Percentiles rank a stretch among this genome's conserved stretches.
These are phyloP conservation scores for Pelusios castaneus DNA, from an alignment of 2,113 vertebrate genomes.

Conservation along the genomic window DNA sequence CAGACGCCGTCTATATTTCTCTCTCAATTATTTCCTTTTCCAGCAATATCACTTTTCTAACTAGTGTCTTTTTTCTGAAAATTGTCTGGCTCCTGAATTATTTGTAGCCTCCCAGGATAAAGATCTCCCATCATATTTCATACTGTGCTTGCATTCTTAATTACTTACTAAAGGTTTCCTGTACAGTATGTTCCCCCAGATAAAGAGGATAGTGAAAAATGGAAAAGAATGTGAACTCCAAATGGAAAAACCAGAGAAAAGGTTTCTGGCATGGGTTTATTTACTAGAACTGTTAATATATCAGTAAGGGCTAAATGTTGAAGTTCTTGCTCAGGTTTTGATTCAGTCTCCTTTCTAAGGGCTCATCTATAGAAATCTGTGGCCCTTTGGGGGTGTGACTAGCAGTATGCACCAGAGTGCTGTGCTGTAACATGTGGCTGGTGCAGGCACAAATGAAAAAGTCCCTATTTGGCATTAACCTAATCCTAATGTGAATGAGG, in stretches of 20 bases:
- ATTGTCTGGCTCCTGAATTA: neutral
- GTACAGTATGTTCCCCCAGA: neutral
- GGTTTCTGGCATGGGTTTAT: neutral
- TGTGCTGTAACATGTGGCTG: neutral
- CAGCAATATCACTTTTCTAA: neutral
- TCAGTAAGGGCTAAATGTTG: neutral
- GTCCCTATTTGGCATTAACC: neutral
- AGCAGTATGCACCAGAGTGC: neutral
- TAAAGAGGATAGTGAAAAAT: neutral
- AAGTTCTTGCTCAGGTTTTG: neutral
- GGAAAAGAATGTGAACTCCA: neutral
- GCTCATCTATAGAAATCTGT: neutral
- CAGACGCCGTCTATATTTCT: neutral
- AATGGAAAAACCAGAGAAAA: neutral
- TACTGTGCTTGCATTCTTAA: neutral
- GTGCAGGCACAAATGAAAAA: neutral
- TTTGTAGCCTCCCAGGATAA: neutral
- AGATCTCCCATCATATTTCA: neutral
- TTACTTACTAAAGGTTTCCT: neutral
- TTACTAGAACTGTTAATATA: neutral
- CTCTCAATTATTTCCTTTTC: neutral
- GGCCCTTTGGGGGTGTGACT: neutral
- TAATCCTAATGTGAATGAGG: neutral
- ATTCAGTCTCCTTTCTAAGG: neutral
- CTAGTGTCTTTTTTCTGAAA: neutral